Base-by-base conservation (phyloP, 2,888 invertebrate species). In the Hirudinaria manillensis region DNA sequence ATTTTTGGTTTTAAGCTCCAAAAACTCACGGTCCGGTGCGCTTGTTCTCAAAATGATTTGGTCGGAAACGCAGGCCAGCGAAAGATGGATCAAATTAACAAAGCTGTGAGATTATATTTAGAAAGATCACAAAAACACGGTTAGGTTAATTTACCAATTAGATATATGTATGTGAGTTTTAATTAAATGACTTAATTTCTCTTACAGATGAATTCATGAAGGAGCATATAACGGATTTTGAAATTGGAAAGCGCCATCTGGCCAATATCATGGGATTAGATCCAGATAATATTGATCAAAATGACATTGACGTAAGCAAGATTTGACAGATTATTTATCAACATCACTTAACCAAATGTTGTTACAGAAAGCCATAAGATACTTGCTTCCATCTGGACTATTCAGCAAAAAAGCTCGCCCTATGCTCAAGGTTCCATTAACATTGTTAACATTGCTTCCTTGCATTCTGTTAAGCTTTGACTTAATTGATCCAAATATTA, bases 241-340 rank as follows among this genome's bases (percentile, higher is more conserved):
- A 93, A 84, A 90, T 94, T 82, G 99, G 99, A 24, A 93, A 92
- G 84, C 88, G 96, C 51, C 96, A 99, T 87, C 89, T 99, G 78
- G 98, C 99, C 0, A 97, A 96, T 85, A 99, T 99, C 90, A 99
- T 99, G 98, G 97, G 97, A 0, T 90, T 91, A 85, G 92, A 97
- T 87, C 91, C 92, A 0, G 92, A 94, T 82, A 90, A 89, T 0
- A 93, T 98, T 83, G 91, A 92, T 0, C 93, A 96, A 83, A 89
- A 80, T 24, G 78, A 79, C 34, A 78, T 79, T 56, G 78, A 79
- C 75, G 79, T 79, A 53, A 45, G 78, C 75, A 38, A 36, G 1
- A 27, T 45, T 34, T 32, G n/a, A 6, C 51, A 27, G n/a, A 10
- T 13, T 45, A 4, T 70, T 70, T 70, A 21, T 71, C 32, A 32